Evolutionary conservation across 2,888 invertebrate genomes (phyloP).

Genomic region (Stenichneumon culpator): DNA sequence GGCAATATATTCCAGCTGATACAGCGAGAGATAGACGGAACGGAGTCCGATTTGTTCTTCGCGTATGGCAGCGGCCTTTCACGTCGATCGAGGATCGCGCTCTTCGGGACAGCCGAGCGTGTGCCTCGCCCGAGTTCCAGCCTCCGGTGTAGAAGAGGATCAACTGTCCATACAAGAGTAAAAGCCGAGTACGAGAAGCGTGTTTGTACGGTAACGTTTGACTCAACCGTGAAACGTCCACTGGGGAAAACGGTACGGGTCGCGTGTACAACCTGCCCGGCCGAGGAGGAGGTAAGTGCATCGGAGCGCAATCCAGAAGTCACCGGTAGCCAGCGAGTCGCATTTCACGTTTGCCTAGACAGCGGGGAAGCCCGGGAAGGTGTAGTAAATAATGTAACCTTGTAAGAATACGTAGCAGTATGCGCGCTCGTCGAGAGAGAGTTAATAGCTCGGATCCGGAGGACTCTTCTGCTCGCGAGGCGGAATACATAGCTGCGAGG

Average conservation of each 20-base stretch:
- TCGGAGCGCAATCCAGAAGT: slow-evolving; percentile 58
- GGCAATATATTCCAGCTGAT: slow-evolving; percentile 50
- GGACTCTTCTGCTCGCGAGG: slow-evolving; percentile 63
- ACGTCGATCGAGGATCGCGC: not conserved
- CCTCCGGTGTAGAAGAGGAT: slow-evolving; percentile 4
- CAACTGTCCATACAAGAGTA: slow-evolving; percentile 20
- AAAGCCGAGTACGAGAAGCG: slow-evolving; percentile 21
- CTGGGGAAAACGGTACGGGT: slow-evolving; percentile 59
- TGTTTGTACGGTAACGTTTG: slow-evolving; percentile 54
- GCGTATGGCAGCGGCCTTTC: slow-evolving; percentile 54
- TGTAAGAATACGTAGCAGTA: slow-evolving; percentile 76
- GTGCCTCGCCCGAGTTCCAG: slow-evolving; percentile 13
- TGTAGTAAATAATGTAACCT: slow-evolving; percentile 81
- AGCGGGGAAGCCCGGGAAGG: slow-evolving; percentile 53
- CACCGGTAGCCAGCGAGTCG: slow-evolving; percentile 56
- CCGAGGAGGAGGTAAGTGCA: slow-evolving; percentile 60
- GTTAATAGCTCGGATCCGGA: slow-evolving; percentile 81
- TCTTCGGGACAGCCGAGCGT: slow-evolving; percentile 10
- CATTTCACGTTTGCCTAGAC: slow-evolving; percentile 75
- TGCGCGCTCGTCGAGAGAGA: slow-evolving; percentile 71
- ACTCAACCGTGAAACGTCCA: slow-evolving; percentile 39
- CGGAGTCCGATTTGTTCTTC: slow-evolving; percentile 58
- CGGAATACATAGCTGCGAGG: slow-evolving; percentile 28
- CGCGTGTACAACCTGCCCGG: slow-evolving; percentile 51
- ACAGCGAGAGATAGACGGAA: slow-evolving; percentile 7